Percentiles rank a stretch among this genome's conserved stretches.
Conservation (phyloP, 2,888 invertebrate genomes). For the Drosophila lacicola region DNA sequence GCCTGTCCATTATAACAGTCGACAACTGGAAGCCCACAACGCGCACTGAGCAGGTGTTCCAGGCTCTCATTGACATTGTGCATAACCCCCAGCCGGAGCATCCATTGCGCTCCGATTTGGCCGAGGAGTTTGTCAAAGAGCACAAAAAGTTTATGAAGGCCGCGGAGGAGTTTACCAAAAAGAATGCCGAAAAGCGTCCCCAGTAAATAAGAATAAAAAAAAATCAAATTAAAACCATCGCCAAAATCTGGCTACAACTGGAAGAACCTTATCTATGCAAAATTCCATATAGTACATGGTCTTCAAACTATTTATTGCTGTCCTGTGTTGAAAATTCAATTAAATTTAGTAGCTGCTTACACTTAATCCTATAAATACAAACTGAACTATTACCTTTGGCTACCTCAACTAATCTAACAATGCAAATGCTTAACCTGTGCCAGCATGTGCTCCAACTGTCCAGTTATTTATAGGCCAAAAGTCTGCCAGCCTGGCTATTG, state of each 20-base stretch:
- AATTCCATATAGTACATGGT: constrained; percentile 18
- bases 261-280: constrained; percentile 16
- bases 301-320: constrained; percentile 3
- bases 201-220: constrained; percentile 85
- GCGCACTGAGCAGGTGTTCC: constrained; percentile 99
- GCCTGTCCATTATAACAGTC: constrained; percentile 97
- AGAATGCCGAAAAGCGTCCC: constrained; percentile 98
- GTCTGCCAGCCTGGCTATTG: not conserved
- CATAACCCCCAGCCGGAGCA: constrained; percentile 99
- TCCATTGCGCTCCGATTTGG: constrained; percentile 97
- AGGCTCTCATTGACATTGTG: constrained; percentile 97
- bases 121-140: constrained; percentile 98
- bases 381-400: not conserved
- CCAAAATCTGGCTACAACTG: not conserved
- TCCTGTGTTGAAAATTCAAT: constrained; percentile 16
- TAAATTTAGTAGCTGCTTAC: constrained; percentile 16
- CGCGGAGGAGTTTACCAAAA: constrained; percentile 99
- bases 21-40: constrained; percentile 99
- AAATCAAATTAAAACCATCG: too few relatives aligned
- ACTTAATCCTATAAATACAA: not conserved
- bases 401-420: not conserved
- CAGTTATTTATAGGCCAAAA: constrained; percentile 17
- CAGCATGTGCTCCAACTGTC: not conserved
- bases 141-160: constrained; percentile 98
- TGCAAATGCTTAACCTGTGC: not conserved